These are phyloP conservation scores for Merluccius polli DNA, from an alignment of 2,797 vertebrate species.

Conservation along the genomic window DNA sequence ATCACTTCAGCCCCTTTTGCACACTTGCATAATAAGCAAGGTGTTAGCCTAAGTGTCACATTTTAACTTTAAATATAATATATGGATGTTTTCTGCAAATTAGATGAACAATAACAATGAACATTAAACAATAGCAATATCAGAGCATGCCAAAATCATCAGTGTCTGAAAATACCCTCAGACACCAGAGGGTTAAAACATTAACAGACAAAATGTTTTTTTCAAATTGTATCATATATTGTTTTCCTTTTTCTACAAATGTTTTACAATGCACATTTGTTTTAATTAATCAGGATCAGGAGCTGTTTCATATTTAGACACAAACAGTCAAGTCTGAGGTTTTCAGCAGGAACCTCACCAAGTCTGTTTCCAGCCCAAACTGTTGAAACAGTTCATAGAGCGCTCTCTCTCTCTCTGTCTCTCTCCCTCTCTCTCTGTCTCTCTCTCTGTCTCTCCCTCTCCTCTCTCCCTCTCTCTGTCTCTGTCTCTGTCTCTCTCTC, in stretches of 20 bases:
- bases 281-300: background rate
- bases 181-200: no score
- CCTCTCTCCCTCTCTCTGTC: no score
- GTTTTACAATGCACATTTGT: background rate
- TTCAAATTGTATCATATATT: background rate
- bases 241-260: background rate
- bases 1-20: background rate
- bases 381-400: no score
- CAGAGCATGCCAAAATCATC: no score
- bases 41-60: background rate
- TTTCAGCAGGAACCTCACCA: background rate
- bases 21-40: background rate
- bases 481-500: no score
- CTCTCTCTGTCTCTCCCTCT: no score
- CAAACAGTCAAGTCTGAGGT: background rate
- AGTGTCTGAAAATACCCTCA: no score
- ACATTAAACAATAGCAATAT: no score
- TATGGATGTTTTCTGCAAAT: no score
- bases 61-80: background rate
- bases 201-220: background rate
- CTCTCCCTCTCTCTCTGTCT: no score
- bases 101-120: no score
- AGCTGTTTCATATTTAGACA: background rate
- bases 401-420: no score
- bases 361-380: background rate